Conservation (phyloP, 2,888 invertebrate species). For the Oconnorella tubifera region DNA sequence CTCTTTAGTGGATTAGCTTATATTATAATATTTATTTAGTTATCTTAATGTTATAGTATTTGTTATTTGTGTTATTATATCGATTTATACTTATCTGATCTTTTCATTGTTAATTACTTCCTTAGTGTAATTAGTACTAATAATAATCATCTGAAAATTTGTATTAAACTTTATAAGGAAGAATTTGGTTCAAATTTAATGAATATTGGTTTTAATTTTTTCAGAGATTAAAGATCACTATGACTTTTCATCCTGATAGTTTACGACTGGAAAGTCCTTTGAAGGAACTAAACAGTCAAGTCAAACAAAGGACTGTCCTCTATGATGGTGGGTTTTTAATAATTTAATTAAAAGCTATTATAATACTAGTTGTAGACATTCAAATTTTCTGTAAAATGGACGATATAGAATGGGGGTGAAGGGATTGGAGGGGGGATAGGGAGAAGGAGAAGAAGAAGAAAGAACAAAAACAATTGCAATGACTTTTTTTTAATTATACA, state of each 20-base stretch:
- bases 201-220: conserved; percentile 1
- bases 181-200: not conserved
- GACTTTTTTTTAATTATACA: not conserved
- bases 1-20: too few species aligned
- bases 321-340: conserved; percentile 55
- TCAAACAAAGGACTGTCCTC: conserved; percentile 49
- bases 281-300: conserved; percentile 52
- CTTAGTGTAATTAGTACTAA: too few species aligned
- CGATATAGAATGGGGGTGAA: too few species aligned
- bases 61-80: too few species aligned
- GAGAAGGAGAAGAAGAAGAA: not conserved
- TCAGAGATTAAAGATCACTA: conserved; percentile 17
- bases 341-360: not conserved
- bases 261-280: conserved; percentile 59
- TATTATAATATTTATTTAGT: too few species aligned
- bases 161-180: too few species aligned
- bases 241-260: conserved; percentile 40
- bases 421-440: too few species aligned
- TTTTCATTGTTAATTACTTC: too few species aligned
- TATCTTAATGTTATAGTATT: too few species aligned
- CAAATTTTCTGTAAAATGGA: too few species aligned
- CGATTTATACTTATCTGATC: too few species aligned
- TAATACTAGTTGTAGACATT: not conserved
- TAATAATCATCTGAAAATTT: too few species aligned
- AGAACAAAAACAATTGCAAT: not conserved